These are phyloP conservation scores for Tamandua tetradactyla DNA, from an alignment of 2,797 vertebrate species.

Conservation along the genomic window DNA sequence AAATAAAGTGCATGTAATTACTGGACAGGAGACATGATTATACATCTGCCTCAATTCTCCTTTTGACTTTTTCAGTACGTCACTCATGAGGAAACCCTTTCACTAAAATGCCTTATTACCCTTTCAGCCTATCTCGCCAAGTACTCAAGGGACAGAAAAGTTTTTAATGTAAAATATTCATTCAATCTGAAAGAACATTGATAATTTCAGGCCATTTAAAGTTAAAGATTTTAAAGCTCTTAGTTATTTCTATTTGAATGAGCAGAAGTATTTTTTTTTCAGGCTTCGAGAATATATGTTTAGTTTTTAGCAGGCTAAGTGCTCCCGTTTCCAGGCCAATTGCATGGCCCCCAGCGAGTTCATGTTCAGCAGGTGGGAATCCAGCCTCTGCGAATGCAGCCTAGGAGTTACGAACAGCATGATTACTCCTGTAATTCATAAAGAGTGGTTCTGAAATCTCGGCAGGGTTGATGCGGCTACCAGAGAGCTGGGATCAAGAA, in stretches of 20 bases:
- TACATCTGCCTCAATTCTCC: background rate
- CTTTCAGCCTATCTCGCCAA: conserved; percentile 33
- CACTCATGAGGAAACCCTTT: conserved; percentile 33
- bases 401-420: conserved; percentile 53
- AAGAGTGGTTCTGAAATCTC: conserved; percentile 45
- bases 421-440: conserved; percentile 60
- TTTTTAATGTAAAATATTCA: conserved; percentile 46
- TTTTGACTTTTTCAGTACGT: conserved; percentile 37
- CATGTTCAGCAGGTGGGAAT: conserved; percentile 57
- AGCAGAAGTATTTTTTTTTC: conserved; percentile 28
- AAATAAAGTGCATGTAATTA: conserved; percentile 9
- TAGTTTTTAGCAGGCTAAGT: conserved; percentile 61
- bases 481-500: conserved; percentile 57
- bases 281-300: conserved; percentile 42
- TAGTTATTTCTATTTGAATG: conserved; percentile 59
- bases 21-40: background rate
- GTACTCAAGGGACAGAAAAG: conserved; percentile 36
- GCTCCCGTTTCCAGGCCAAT: background rate
- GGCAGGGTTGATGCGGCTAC: background rate
- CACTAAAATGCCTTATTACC: background rate
- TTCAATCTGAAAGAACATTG: conserved; percentile 43
- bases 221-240: conserved; percentile 58
- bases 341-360: conserved; percentile 42
- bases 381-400: conserved; percentile 52
- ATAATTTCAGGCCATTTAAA: conserved; percentile 60